phyloP scores from a whole-genome alignment of 1,140 invertebrate genomes.

The Sminthurides bifidus region DNA sequence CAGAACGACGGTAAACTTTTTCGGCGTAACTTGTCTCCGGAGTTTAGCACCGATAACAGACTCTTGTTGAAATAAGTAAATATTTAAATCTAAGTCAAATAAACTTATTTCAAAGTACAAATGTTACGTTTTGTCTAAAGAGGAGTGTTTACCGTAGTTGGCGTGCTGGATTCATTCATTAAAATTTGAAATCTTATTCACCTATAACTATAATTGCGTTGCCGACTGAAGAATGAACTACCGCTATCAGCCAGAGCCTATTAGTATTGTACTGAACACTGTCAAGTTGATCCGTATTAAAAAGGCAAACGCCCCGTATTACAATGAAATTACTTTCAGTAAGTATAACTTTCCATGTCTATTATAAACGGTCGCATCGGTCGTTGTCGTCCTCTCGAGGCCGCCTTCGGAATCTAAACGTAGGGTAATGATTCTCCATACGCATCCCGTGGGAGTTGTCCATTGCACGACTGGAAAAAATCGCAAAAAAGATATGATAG shows the following conservation, averaged over 20 bases:
- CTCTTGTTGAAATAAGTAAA: too few relatives aligned
- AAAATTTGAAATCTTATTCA: background rate
- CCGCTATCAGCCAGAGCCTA: background rate
- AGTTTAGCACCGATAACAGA: too few relatives aligned
- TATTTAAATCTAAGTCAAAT: conserved; percentile 12
- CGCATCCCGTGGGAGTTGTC: conserved; percentile 8
- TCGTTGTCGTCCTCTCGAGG: background rate
- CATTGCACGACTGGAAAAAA: background rate
- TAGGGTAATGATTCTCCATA: conserved; percentile 26
- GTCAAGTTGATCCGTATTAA: too few relatives aligned
- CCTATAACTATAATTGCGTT: background rate
- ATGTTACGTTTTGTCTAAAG: background rate
- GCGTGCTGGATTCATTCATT: background rate
- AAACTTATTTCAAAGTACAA: conserved; percentile 14
- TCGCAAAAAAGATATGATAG: background rate
- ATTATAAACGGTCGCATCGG: conserved; percentile 1
- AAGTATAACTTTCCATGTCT: background rate
- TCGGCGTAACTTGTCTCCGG: too few relatives aligned
- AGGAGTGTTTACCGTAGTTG: background rate
- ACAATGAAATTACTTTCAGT: too few relatives aligned
- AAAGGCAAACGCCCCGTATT: too few relatives aligned
- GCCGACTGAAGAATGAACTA: background rate
- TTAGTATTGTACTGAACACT: background rate
- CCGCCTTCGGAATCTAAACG: conserved; percentile 12
- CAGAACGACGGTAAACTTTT: too few relatives aligned